Evolutionary conservation across 2,797 vertebrate species (phyloP).

Genomic region (Parauchenoglanis punctatus): DNA sequence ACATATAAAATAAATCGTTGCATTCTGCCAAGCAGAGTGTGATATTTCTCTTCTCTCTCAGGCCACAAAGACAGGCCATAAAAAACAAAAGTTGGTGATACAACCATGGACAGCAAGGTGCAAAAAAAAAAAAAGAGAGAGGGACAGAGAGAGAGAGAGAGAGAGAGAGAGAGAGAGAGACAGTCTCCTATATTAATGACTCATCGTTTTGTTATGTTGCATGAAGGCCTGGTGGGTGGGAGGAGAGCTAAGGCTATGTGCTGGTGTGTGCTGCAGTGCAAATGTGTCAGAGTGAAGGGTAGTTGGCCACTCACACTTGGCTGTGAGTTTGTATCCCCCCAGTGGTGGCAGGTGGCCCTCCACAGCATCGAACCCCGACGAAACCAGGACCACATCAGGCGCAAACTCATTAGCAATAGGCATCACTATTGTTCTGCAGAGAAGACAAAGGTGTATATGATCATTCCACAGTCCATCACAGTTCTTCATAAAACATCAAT

Average conservation of each 20-base stretch:
- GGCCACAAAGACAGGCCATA: constrained; percentile 35
- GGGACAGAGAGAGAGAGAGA: neutral
- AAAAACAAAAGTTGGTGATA: constrained; percentile 16
- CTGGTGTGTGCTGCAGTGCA: constrained; percentile 6
- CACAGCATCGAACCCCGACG: constrained; percentile 92
- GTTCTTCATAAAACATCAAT: neutral
- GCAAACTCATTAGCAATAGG: constrained; percentile 93
- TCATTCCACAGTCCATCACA: neutral
- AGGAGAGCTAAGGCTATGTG: constrained; percentile 22
- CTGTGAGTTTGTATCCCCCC: constrained; percentile 90
- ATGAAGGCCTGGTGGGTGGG: constrained; percentile 26
- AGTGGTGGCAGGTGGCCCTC: constrained; percentile 91
- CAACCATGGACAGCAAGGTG: neutral
- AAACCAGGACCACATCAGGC: constrained; percentile 92
- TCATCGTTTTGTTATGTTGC: constrained; percentile 31
- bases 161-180: neutral
- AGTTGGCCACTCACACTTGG: constrained; percentile 84
- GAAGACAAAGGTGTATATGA: constrained; percentile 3
- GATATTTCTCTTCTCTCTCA: constrained; percentile 20
- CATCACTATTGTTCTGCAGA: constrained; percentile 90
- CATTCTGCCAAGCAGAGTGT: constrained; percentile 20
- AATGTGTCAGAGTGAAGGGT: neutral
- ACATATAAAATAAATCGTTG: constrained; percentile 39
- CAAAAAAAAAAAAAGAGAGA: neutral
- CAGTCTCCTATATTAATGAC: constrained; percentile 31